phyloP scores from a whole-genome alignment of 2,888 invertebrate genomes.

The Diarsia rubi region DNA sequence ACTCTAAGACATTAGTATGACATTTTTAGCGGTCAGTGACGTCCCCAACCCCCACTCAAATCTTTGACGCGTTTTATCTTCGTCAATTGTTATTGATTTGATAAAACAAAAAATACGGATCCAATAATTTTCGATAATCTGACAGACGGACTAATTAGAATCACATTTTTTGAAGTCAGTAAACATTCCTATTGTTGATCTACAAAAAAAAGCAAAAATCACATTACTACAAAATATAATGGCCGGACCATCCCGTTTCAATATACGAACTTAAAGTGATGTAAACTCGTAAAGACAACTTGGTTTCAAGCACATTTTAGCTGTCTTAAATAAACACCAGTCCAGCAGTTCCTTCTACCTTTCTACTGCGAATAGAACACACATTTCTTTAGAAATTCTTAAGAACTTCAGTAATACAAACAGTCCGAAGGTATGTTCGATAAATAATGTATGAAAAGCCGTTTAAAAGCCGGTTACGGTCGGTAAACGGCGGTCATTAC shows the following conservation, averaged over 20 bases:
- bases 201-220: neutral
- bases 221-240: neutral
- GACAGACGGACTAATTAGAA: no score
- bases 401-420: constrained; percentile 45
- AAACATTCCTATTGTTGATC: no score
- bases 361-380: constrained; percentile 41
- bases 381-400: constrained; percentile 48
- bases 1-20: no score
- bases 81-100: no score
- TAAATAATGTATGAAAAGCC: constrained; percentile 62
- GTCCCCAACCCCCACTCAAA: no score
- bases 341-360: constrained; percentile 21
- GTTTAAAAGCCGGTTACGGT: constrained; percentile 65
- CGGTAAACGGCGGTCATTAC: constrained; percentile 68
- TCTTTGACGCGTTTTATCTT: no score
- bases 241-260: no score
- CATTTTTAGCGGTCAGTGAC: no score
- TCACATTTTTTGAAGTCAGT: no score
- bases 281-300: neutral
- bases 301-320: constrained; percentile 4
- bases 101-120: no score
- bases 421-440: constrained; percentile 40
- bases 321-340: constrained; percentile 27
- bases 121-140: no score
- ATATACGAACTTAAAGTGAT: neutral